Evolutionary conservation across 2,113 vertebrate species (phyloP), one percentile per base, ranked within the genome.

Genomic region (Herpetotheres cachinnans): DNA sequence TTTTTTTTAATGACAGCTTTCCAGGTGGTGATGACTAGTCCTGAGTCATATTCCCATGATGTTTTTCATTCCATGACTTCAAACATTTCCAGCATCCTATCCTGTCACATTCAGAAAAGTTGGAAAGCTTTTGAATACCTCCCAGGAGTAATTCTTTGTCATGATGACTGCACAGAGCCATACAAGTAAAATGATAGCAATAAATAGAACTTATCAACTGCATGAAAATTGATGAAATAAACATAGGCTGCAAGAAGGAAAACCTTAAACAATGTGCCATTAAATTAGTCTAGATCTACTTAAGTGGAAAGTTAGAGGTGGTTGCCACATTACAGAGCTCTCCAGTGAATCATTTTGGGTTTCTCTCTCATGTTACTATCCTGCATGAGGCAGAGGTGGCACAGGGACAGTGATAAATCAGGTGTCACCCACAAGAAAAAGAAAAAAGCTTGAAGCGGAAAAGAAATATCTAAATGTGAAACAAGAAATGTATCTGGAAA

Each of bases 11-110:
- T 89, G 93, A 94, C 78, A 97, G 19, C 40, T 91, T 95, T 93
- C 93, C 94, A 96, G 91, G 94, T 96, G 91, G 58, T 85, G 92
- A 85, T 94, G 94, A 91, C 81, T 95, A 91, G 77, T 82, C 89
- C 83, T 95, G 95, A 97, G 89, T 96, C 95, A 97, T 93, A 95
- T 77, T 93, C 94, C 86, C 89, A 94, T 80, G 86, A 76, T 92
- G 29, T 95, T 89, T 96, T 82, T 85, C 42, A 79, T 82, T 89
- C 83, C 89, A 91, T 91, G 58, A 66, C 54, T 96, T 97, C 91
- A 95, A 80, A 58, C 44, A 88, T 87, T 93, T 89, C 81, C 89
- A 95, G 29, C 20, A 85, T 80, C 59, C 74, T 91, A 85, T 80
- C 40, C 58, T 92, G 71, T 79, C 94, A 94, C 26, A 93, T 91